A percentile compares a stretch with the other conserved stretches of the same genome.
Evolutionary conservation across 2,888 invertebrate genomes (phyloP).

Genomic region (Heliconius ethilla): DNA sequence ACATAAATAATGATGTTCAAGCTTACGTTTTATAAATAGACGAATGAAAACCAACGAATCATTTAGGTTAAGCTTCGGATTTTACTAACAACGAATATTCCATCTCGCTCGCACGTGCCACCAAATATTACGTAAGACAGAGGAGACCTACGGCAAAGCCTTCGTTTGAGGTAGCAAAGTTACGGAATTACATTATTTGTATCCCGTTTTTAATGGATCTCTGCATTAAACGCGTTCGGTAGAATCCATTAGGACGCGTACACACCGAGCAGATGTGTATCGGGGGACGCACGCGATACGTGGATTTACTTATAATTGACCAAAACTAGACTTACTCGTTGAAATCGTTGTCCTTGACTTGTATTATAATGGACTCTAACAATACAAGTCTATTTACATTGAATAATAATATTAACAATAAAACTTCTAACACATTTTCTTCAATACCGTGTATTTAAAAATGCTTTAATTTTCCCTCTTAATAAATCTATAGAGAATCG

Average conservation of each 20-base stretch:
- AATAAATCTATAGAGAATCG: slow-evolving; percentile 17
- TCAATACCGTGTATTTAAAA: neutral
- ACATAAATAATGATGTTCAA: slow-evolving; percentile 21
- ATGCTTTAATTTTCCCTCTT: neutral
- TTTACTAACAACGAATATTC: slow-evolving; percentile 26
- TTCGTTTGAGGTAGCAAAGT: slow-evolving; percentile 39
- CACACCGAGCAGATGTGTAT: slow-evolving; percentile 58
- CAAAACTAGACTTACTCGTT: slow-evolving; percentile 22
- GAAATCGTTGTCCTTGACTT: slow-evolving; percentile 15
- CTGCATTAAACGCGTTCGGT: slow-evolving; percentile 61
- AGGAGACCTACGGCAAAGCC: slow-evolving; percentile 27
- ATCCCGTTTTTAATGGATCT: slow-evolving; percentile 56
- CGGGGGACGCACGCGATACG: slow-evolving; percentile 60
- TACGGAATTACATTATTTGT: slow-evolving; percentile 43
- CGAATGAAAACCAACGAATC: slow-evolving; percentile 25
- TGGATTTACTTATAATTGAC: slow-evolving; percentile 56
- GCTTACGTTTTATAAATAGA: slow-evolving; percentile 24
- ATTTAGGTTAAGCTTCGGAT: slow-evolving; percentile 35
- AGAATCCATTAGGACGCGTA: slow-evolving; percentile 71
- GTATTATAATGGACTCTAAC: slow-evolving; percentile 2
- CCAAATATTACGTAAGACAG: slow-evolving; percentile 37
- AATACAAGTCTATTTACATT: slow-evolving; percentile 17
- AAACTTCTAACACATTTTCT: neutral
- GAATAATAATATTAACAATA: neutral
- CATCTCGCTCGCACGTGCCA: slow-evolving; percentile 24